These are phyloP conservation scores for Drosophila carrolli DNA, from an alignment of 1,140 invertebrate species.

Conservation along the genomic window DNA sequence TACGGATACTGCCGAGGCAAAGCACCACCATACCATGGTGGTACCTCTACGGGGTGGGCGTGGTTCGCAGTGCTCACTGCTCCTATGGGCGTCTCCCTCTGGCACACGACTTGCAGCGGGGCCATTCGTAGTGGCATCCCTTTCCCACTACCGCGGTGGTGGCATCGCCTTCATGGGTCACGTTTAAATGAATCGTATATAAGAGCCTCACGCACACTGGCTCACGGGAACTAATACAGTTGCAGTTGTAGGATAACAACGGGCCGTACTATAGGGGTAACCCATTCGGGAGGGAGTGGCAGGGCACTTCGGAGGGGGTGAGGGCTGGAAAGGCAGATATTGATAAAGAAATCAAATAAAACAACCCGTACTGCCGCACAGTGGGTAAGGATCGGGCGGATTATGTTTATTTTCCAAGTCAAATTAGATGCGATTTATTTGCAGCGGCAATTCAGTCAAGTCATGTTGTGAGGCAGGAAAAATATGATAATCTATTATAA, in stretches of 20 bases:
- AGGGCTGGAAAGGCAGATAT: constrained; percentile 56
- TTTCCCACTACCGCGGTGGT: constrained; percentile 54
- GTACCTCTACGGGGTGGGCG: constrained; percentile 30
- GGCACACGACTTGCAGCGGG: neutral
- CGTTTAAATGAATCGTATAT: constrained; percentile 81
- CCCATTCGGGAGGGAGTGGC: neutral
- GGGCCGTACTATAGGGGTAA: constrained; percentile 14
- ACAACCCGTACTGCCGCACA: constrained; percentile 34
- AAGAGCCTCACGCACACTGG: constrained; percentile 50
- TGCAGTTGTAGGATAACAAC: constrained; percentile 56
- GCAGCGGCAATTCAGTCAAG: neutral
- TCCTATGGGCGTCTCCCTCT: constrained; percentile 41
- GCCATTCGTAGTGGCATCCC: constrained; percentile 1
- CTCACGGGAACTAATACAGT: constrained; percentile 48
- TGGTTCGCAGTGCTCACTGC: constrained; percentile 19
- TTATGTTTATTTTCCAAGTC: constrained; percentile 1
- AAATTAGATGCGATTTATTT: constrained; percentile 7
- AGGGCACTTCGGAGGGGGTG: neutral
- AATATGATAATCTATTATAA: too few species aligned
- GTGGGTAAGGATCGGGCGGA: constrained; percentile 20
- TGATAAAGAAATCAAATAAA: constrained; percentile 81
- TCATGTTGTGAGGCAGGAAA: neutral
- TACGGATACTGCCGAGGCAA: constrained; percentile 48
- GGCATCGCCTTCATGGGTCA: constrained; percentile 52
- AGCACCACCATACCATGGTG: constrained; percentile 62